Conservation (phyloP, 2,888 invertebrate species). For the Hyalella azteca region DNA sequence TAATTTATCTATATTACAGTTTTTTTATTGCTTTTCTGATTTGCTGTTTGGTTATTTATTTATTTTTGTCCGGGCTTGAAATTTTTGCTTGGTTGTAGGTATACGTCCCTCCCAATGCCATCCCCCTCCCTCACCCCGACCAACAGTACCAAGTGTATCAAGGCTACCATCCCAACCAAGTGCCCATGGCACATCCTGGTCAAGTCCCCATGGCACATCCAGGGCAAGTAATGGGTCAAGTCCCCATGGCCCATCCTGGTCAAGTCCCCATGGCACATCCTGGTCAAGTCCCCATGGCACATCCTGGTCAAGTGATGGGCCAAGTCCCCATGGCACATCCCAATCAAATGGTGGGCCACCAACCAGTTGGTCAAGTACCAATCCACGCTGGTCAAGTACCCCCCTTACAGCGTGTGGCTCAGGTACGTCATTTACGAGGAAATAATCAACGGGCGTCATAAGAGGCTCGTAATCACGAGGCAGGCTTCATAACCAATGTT, state of each 20-base stretch:
- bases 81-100: conserved; percentile 21
- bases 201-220: too few relatives aligned
- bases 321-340: not conserved
- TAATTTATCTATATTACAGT: not conserved
- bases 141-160: not conserved
- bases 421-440: not conserved
- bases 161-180: not conserved
- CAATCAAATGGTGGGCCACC: not conserved
- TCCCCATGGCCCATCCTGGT: not conserved
- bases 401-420: not conserved
- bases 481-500: not conserved
- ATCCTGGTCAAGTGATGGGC: not conserved
- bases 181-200: not conserved
- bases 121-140: conserved; percentile 3
- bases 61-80: not conserved
- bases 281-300: too few relatives aligned
- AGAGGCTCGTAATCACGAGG: not conserved
- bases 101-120: conserved; percentile 20
- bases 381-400: conserved; percentile 26
- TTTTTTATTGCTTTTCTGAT: not conserved
- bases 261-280: not conserved
- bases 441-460: not conserved
- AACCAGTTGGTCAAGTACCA: not conserved
- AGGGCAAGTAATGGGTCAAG: not conserved
- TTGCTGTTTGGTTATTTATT: not conserved